phyloP scores from a whole-genome alignment of 1,140 invertebrate genomes.

The Neomicropteryx cornuta region DNA sequence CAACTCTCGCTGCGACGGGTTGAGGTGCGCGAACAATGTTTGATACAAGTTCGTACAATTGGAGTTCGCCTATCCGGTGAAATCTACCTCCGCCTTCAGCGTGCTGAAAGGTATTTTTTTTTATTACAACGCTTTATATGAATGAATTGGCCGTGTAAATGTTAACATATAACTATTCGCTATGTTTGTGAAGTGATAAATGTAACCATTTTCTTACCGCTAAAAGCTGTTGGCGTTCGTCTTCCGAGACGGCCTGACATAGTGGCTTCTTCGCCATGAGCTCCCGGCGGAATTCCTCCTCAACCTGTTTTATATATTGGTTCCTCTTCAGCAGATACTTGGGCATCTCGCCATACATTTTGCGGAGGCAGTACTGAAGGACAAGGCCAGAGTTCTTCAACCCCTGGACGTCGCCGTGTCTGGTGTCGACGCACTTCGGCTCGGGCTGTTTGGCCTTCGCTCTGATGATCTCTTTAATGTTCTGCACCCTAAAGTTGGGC shows the following conservation, averaged over 20 bases:
- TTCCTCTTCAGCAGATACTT: slow-evolving; percentile 27
- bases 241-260: slow-evolving; percentile 25
- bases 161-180: slow-evolving; percentile 17
- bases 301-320: slow-evolving; percentile 20
- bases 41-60: no score
- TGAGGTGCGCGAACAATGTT: no score
- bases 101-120: no score
- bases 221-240: slow-evolving; percentile 23
- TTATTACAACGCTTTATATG: no score
- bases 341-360: slow-evolving; percentile 32
- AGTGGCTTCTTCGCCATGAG: slow-evolving; percentile 29
- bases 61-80: no score
- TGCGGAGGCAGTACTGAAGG: slow-evolving; percentile 27
- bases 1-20: no score
- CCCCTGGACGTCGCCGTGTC: slow-evolving; percentile 32
- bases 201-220: slow-evolving; percentile 19
- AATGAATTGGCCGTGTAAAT: no score
- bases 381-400: slow-evolving; percentile 34
- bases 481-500: slow-evolving; percentile 41
- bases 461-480: slow-evolving; percentile 41
- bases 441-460: slow-evolving; percentile 37
- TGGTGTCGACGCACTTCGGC: slow-evolving; percentile 33
- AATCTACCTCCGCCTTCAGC: no score
- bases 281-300: slow-evolving; percentile 21
- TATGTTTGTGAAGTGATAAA: slow-evolving; percentile 15